phyloP scores from a whole-genome alignment of 37 sponge, comb jelly and placozoan species.

The Haliclona indistincta region DNA sequence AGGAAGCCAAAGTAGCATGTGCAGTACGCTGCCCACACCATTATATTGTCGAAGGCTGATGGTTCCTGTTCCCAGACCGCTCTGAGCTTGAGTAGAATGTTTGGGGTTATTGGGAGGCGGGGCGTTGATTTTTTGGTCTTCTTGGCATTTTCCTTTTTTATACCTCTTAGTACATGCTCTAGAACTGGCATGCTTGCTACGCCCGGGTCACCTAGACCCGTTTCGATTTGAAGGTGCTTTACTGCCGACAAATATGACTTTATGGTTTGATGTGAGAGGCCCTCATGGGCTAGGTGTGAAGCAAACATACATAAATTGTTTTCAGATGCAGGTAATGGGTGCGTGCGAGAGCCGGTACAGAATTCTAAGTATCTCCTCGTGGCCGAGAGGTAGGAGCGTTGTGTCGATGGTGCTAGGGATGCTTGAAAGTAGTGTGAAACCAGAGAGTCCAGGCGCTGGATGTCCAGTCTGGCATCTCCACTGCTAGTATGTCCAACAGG shows the following conservation, averaged over 20 bases:
- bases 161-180: constrained; percentile 3
- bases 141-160: background rate
- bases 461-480: constrained; percentile 28
- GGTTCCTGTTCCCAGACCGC: background rate
- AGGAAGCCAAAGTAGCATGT: constrained; percentile 41
- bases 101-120: constrained; percentile 27
- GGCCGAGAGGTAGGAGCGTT: constrained; percentile 13
- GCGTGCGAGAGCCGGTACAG: background rate
- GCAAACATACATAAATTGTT: constrained; percentile 25
- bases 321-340: constrained; percentile 35
- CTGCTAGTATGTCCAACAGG: constrained; percentile 5
- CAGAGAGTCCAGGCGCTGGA: constrained; percentile 2
- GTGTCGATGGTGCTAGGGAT: constrained; percentile 30
- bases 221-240: constrained; percentile 9
- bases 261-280: constrained; percentile 10
- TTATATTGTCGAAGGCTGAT: background rate
- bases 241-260: constrained; percentile 42
- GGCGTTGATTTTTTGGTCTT: background rate
- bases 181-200: background rate
- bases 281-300: too few species aligned
- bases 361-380: constrained; percentile 21
- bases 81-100: background rate
- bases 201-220: background rate
- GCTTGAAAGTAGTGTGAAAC: constrained; percentile 13
- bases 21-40: constrained; percentile 39